A percentile compares a stretch with the other conserved stretches of the same genome.
Conservation (phyloP, 2,797 vertebrate species). For the Tinamus major region DNA sequence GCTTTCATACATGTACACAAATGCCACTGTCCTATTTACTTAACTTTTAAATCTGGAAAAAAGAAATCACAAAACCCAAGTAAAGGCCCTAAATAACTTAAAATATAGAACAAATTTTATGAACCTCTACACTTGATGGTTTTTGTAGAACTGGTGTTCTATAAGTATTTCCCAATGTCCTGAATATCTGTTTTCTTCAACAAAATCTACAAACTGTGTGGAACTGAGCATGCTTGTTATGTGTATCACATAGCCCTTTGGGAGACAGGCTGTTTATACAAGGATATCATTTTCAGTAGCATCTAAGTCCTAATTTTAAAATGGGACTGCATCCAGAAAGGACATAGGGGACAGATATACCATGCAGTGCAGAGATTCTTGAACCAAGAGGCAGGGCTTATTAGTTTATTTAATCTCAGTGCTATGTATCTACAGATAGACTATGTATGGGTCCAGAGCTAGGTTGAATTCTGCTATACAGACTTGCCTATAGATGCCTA, state of each 20-base stretch:
- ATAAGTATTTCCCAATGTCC: neutral
- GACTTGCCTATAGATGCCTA: neutral
- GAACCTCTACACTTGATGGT: neutral
- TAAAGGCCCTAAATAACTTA: neutral
- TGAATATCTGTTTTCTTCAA: neutral
- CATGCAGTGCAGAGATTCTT: neutral
- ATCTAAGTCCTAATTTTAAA: neutral
- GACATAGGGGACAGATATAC: neutral
- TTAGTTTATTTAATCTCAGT: neutral
- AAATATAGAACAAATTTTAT: neutral
- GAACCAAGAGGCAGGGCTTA: neutral
- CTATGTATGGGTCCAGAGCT: neutral
- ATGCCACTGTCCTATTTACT: accelerated
- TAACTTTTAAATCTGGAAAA: neutral
- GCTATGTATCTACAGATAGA: neutral
- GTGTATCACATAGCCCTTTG: neutral
- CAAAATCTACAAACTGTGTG: neutral
- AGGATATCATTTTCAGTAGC: neutral
- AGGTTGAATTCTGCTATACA: neutral
- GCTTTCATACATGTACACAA: neutral
- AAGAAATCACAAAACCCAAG: neutral
- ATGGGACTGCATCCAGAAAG: neutral
- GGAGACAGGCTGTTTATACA: neutral
- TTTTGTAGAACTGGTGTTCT: neutral
- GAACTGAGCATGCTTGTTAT: neutral